phyloP scores from a whole-genome alignment of 2,797 vertebrate genomes.

The Sebastes melanostomus region DNA sequence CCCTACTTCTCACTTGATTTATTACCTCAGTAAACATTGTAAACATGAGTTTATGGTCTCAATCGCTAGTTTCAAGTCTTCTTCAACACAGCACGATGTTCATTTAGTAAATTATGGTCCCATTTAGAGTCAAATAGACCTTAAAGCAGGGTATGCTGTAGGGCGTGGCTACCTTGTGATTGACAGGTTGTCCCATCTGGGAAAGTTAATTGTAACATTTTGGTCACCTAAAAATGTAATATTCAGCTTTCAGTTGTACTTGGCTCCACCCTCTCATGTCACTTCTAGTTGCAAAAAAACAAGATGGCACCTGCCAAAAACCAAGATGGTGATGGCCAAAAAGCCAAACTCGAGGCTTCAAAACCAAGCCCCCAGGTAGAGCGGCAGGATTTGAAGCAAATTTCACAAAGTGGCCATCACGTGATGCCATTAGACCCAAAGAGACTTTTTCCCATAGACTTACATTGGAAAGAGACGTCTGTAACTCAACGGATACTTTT shows the following conservation, averaged over 20 bases:
- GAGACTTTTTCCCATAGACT: too few species aligned
- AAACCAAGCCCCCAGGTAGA: neutral
- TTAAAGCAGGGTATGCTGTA: neutral
- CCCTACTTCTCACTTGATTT: neutral
- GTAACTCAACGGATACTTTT: fast-evolving
- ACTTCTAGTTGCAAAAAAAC: neutral
- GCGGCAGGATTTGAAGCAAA: too few species aligned
- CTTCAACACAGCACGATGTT: neutral
- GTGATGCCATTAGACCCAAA: too few species aligned
- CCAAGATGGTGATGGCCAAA: neutral
- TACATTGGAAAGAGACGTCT: too few species aligned
- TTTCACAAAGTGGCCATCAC: too few species aligned
- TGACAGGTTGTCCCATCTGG: neutral
- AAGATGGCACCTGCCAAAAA: neutral
- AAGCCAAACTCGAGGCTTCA: neutral
- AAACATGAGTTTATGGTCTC: neutral
- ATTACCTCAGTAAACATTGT: neutral
- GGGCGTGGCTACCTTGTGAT: neutral
- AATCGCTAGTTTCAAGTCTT: neutral
- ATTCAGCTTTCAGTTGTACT: too few species aligned
- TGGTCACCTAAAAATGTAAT: too few species aligned
- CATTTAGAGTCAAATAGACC: neutral
- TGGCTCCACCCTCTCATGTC: too few species aligned
- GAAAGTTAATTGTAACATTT: too few species aligned
- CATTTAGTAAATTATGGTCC: neutral